Conservation (phyloP, 2,797 vertebrate genomes). For the Kryptolebias ocellatus region DNA sequence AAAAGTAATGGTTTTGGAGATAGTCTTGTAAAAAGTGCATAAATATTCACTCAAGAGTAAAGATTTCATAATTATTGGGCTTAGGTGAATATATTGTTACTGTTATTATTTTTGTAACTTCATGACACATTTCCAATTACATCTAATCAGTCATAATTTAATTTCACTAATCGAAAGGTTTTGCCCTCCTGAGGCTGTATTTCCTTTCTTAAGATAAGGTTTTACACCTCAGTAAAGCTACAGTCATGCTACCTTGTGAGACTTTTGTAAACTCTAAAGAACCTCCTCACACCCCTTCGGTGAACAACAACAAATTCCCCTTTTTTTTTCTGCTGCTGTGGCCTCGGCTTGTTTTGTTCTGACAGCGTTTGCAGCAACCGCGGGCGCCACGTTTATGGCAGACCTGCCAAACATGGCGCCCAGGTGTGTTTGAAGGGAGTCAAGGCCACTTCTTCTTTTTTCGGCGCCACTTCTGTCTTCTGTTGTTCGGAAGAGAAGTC, state of each 20-base stretch:
- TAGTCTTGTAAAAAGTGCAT: not conserved
- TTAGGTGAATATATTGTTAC: not conserved
- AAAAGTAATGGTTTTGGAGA: not conserved
- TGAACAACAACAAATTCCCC: slow-evolving; percentile 41
- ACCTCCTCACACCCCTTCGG: slow-evolving; percentile 4
- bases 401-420: slow-evolving; percentile 7
- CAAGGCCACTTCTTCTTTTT: slow-evolving; percentile 78
- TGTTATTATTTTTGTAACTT: not conserved
- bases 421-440: slow-evolving; percentile 64
- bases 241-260: not conserved
- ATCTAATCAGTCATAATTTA: not conserved
- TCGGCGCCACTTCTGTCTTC: slow-evolving; percentile 78
- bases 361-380: slow-evolving; percentile 11
- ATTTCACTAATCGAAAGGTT: not conserved
- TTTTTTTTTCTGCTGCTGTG: slow-evolving; percentile 35
- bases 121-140: not conserved
- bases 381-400: not conserved
- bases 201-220: not conserved
- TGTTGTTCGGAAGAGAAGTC: slow-evolving; percentile 70
- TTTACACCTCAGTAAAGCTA: not conserved
- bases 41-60: not conserved
- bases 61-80: not conserved
- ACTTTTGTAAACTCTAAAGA: not conserved
- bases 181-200: not conserved
- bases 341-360: slow-evolving; percentile 35